Evolutionary conservation across 2,113 vertebrate species (phyloP).

Genomic region (Mesoclemmys tuberculata): DNA sequence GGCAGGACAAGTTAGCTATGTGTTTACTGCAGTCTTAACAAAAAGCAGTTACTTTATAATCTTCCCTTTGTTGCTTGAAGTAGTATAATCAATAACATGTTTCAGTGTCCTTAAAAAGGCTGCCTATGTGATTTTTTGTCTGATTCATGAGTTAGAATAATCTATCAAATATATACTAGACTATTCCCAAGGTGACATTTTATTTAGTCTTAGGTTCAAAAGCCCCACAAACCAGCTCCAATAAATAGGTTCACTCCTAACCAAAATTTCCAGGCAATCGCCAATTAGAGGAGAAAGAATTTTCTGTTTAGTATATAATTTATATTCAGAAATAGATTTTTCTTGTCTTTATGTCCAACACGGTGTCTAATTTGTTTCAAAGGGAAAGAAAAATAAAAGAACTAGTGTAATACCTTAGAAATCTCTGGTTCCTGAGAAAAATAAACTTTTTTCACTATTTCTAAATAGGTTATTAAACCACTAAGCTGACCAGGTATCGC

Average conservation of each 20-base stretch:
- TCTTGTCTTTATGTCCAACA: neutral
- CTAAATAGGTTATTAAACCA: neutral
- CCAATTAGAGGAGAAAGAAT: neutral
- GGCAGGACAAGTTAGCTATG: neutral
- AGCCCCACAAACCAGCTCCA: neutral
- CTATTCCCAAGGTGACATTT: neutral
- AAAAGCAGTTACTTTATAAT: slow-evolving; percentile 29
- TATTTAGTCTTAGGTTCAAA: neutral
- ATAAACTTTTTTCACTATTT: neutral
- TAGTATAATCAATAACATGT: slow-evolving; percentile 5
- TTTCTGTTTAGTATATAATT: slow-evolving; percentile 9
- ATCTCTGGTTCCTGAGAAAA: neutral
- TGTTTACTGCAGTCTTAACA: slow-evolving; percentile 15
- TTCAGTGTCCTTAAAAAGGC: slow-evolving; percentile 36
- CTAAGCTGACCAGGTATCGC: neutral
- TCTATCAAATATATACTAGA: slow-evolving; percentile 5
- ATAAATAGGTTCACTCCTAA: neutral
- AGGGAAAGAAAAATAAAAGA: slow-evolving; percentile 17
- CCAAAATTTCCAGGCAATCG: slow-evolving; percentile 29
- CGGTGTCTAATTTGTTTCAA: neutral
- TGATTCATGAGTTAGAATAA: slow-evolving; percentile 33
- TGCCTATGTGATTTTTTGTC: neutral
- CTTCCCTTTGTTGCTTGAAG: slow-evolving; percentile 31
- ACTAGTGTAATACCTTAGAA: neutral
- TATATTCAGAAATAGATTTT: slow-evolving; percentile 3